phyloP scores from a whole-genome alignment of 2,797 vertebrate species.

The Lycodopsis pacificus region DNA sequence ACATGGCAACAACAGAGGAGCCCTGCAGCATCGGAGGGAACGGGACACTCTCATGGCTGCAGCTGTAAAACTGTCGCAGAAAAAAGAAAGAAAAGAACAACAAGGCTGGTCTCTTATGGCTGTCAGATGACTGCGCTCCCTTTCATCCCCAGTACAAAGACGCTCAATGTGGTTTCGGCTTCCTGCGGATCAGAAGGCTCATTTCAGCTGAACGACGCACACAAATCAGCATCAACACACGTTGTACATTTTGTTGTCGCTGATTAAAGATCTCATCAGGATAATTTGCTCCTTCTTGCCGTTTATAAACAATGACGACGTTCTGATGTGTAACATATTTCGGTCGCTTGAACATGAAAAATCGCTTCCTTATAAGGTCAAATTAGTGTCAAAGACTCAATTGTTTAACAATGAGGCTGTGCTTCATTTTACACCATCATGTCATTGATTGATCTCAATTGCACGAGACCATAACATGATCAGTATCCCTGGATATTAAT shows the following conservation, averaged over 20 bases:
- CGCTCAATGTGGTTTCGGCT: constrained; percentile 49
- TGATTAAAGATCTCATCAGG: constrained; percentile 38
- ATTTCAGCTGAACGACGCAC: constrained; percentile 32
- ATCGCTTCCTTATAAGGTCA: neutral
- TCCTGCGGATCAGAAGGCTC: constrained; percentile 61
- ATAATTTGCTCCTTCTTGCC: constrained; percentile 2
- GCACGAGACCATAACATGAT: neutral
- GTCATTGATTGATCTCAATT: neutral
- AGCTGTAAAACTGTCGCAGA: constrained; percentile 30
- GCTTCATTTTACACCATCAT: neutral
- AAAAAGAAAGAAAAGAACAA: constrained; percentile 10
- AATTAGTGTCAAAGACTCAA: neutral
- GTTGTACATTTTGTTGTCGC: constrained; percentile 21
- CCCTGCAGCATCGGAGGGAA: constrained; percentile 32
- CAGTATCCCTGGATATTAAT: constrained; percentile 14
- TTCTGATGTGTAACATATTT: constrained; percentile 1
- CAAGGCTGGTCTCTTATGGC: constrained; percentile 44
- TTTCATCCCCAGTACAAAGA: constrained; percentile 69
- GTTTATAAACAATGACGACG: constrained; percentile 16
- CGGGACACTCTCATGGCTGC: constrained; percentile 32
- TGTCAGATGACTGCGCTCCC: constrained; percentile 56
- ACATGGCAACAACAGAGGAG: constrained; percentile 11
- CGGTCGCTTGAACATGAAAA: neutral
- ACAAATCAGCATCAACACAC: constrained; percentile 41
- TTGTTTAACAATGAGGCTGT: neutral